A percentile compares a stretch with the other conserved stretches of the same genome.
Evolutionary conservation across 2,888 invertebrate genomes (phyloP).

Genomic region (Noctua fimbriata): DNA sequence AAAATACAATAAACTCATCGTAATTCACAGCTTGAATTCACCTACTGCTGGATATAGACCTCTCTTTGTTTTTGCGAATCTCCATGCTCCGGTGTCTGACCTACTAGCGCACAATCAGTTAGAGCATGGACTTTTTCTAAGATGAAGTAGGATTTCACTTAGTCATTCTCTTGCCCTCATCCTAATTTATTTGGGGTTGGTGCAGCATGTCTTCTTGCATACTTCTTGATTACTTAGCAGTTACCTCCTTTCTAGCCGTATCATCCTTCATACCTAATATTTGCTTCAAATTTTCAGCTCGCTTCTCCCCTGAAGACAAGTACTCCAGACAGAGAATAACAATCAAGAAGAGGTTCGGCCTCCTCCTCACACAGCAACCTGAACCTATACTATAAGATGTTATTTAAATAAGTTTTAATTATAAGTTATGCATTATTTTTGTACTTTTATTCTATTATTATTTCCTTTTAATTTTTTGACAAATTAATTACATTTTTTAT

Average conservation of each 20-base stretch:
- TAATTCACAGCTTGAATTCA: background rate
- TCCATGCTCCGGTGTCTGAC: background rate
- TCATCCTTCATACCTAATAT: background rate
- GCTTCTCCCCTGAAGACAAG: conserved; percentile 98
- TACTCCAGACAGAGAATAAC: conserved; percentile 96
- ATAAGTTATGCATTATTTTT: conserved; percentile 40
- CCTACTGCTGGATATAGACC: background rate
- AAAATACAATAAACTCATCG: too few relatives aligned
- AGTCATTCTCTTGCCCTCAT: too few relatives aligned
- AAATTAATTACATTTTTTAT: too few relatives aligned
- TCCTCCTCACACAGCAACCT: conserved; percentile 96
- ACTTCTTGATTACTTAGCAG: too few relatives aligned
- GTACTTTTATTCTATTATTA: conserved; percentile 21
- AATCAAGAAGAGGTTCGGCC: conserved; percentile 96
- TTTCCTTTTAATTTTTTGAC: too few relatives aligned
- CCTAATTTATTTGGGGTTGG: too few relatives aligned
- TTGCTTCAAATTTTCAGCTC: conserved; percentile 90
- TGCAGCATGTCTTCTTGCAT: too few relatives aligned
- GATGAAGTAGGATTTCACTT: background rate
- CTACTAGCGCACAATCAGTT: background rate
- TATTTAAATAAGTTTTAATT: conserved; percentile 51
- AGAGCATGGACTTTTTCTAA: background rate
- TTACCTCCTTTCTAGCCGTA: too few relatives aligned
- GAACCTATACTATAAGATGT: conserved; percentile 86
- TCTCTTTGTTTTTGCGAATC: background rate